A percentile compares a stretch with the other conserved stretches of the same genome.
phyloP scores from a whole-genome alignment of 2,797 vertebrate genomes.

The Mormyrops boulengeri region DNA sequence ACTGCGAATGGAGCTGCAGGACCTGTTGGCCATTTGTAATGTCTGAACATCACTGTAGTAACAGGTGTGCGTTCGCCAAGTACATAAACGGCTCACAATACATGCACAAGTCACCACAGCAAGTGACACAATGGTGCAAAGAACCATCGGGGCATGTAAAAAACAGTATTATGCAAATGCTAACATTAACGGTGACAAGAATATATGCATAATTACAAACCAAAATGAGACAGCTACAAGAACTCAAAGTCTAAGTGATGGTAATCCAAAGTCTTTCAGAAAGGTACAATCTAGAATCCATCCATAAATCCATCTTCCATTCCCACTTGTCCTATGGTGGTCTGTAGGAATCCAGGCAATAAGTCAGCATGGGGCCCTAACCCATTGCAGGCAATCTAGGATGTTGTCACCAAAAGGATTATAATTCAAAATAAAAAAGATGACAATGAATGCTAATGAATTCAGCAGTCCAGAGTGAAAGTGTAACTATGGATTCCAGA shows the following conservation, averaged over 20 bases:
- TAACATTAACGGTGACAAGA: neutral
- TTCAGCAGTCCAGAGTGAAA: neutral
- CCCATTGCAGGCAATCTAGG: neutral
- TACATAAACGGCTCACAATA: neutral
- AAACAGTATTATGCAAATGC: neutral
- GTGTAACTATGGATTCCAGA: neutral
- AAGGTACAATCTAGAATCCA: neutral
- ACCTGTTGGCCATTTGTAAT: neutral
- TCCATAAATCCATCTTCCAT: neutral
- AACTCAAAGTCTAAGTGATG: neutral
- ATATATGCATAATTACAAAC: neutral
- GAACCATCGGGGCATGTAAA: neutral
- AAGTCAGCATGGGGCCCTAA: neutral
- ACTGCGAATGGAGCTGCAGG: neutral
- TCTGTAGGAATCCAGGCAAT: neutral
- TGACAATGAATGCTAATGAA: neutral
- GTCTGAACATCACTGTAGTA: neutral
- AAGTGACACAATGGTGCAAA: neutral
- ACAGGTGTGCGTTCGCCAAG: neutral
- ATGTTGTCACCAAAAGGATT: neutral
- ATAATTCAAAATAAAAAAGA: neutral
- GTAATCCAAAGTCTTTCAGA: neutral
- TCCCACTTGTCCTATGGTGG: neutral
- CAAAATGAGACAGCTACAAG: neutral
- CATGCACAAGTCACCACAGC: neutral